Conservation (phyloP, 64 coral and sea anemone genomes). For the Stichodactyla helianthus region DNA sequence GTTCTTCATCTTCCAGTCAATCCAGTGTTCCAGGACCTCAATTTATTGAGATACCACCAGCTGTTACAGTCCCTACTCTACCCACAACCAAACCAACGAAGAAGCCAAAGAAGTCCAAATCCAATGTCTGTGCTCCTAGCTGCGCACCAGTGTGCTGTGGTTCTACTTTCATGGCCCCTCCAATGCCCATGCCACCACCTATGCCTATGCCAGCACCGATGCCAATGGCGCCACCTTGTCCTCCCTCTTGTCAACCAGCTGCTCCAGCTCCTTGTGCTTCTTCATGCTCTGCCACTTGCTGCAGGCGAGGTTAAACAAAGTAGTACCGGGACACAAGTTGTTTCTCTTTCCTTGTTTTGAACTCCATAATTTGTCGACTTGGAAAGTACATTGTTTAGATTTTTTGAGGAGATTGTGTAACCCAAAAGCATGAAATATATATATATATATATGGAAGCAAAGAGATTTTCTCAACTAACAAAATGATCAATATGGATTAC, state of each 20-base stretch:
- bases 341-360: neutral
- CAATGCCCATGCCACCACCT: neutral
- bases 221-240: neutral
- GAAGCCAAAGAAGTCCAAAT: neutral
- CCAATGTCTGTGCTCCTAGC: neutral
- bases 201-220: neutral
- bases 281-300: neutral
- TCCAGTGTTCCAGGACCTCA: conserved; percentile 17
- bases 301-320: neutral
- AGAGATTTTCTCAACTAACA: neutral
- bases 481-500: neutral
- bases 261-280: conserved; percentile 11
- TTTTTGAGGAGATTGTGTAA: neutral
- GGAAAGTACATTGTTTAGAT: neutral
- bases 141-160: neutral
- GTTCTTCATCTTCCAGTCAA: neutral
- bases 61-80: neutral
- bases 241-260: neutral
- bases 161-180: neutral
- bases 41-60: conserved; percentile 17
- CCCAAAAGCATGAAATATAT: neutral
- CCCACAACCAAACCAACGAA: conserved; percentile 7
- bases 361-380: neutral
- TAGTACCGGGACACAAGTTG: neutral
- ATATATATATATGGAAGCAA: neutral